Percentiles rank a stretch among this genome's conserved stretches.
phyloP scores from a whole-genome alignment of 2,888 invertebrate species.

The Melinaea marsaeus region DNA sequence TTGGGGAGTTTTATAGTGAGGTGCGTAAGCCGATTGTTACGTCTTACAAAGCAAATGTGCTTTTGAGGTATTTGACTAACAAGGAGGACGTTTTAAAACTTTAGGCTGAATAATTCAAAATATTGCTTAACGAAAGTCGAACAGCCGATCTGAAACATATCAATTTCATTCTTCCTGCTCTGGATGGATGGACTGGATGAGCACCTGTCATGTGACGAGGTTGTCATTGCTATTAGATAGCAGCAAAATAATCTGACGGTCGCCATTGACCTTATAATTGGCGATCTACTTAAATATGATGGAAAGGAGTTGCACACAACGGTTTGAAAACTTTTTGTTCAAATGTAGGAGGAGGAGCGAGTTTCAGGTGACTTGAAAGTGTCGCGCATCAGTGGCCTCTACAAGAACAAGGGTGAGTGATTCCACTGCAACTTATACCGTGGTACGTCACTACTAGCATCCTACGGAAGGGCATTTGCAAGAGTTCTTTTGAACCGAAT shows the following conservation, averaged over 20 bases:
- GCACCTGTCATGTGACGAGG: constrained; percentile 17
- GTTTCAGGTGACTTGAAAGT: too few relatives aligned
- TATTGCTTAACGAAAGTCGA: constrained; percentile 16
- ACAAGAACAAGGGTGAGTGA: constrained; percentile 14
- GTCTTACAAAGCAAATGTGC: not conserved
- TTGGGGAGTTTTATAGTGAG: constrained; percentile 22
- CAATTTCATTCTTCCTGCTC: constrained; percentile 11
- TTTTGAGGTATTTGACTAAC: constrained; percentile 11
- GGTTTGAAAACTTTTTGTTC: too few relatives aligned
- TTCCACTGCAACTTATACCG: constrained; percentile 29
- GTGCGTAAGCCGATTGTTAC: constrained; percentile 16
- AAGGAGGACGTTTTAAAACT: constrained; percentile 21
- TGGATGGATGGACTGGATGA: constrained; percentile 11
- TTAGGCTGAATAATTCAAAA: constrained; percentile 27
- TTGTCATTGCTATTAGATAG: constrained; percentile 20
- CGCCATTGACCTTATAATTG: too few relatives aligned
- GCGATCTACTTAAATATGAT: too few relatives aligned
- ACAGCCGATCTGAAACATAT: constrained; percentile 13
- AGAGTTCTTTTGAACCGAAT: constrained; percentile 6
- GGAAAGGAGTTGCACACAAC: too few relatives aligned
- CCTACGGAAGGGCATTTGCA: constrained; percentile 15
- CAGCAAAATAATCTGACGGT: too few relatives aligned
- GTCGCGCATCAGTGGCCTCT: constrained; percentile 15
- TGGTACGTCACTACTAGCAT: constrained; percentile 16
- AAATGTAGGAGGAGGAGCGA: too few relatives aligned